phyloP scores from a whole-genome alignment of 2,888 invertebrate genomes.

The Willowsia nigromaculata region DNA sequence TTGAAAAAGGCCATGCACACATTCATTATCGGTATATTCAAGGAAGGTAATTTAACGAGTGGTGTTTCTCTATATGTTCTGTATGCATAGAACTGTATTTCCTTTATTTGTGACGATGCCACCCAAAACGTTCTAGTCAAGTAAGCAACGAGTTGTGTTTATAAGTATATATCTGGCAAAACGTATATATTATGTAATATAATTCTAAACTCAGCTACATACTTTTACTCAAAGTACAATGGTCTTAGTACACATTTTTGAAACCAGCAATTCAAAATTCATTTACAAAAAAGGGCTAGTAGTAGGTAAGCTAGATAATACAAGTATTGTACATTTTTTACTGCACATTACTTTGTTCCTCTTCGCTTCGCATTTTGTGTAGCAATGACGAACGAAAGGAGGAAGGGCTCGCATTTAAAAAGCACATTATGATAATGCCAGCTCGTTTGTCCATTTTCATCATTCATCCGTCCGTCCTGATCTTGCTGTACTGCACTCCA shows the following conservation, averaged over 20 bases:
- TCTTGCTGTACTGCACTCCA: background rate
- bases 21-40: conserved; percentile 12
- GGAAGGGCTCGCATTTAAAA: conserved; percentile 22
- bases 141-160: background rate
- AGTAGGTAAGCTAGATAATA: background rate
- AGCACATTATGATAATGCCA: conserved; percentile 24
- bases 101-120: conserved; percentile 42
- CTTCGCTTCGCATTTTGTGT: background rate
- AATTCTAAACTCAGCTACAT: no score
- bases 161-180: no score
- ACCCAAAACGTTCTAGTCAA: conserved; percentile 55
- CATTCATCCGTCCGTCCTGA: conserved; percentile 36
- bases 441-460: conserved; percentile 70
- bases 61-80: background rate
- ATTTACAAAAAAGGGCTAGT: conserved; percentile 49
- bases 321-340: background rate
- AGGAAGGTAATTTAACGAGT: background rate
- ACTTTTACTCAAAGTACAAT: background rate
- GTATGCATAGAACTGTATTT: background rate
- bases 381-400: background rate
- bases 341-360: background rate
- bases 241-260: conserved; percentile 25
- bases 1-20: conserved; percentile 37
- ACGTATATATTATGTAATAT: no score
- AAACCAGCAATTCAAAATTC: conserved; percentile 65